These are phyloP conservation scores for Oegoconia quadripuncta DNA, from an alignment of 2,888 invertebrate genomes.

Conservation along the genomic window DNA sequence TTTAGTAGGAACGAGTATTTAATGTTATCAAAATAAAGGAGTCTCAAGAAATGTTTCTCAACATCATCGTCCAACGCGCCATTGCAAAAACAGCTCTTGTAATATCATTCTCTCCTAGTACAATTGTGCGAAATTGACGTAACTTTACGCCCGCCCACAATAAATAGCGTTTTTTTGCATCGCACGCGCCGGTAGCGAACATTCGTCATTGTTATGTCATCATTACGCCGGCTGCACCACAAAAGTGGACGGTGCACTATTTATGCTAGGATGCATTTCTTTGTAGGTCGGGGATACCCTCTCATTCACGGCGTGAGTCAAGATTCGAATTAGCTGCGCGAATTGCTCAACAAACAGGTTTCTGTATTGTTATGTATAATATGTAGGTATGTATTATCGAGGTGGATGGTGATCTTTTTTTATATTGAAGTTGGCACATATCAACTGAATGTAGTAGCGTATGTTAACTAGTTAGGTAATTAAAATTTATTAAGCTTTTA, in stretches of 20 bases:
- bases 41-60: too few species aligned
- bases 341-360: constrained; percentile 47
- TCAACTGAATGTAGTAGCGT: not conserved
- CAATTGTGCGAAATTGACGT: constrained; percentile 76
- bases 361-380: constrained; percentile 21
- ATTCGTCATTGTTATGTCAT: constrained; percentile 65
- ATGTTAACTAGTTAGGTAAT: constrained; percentile 2
- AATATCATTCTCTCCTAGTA: constrained; percentile 58
- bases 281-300: constrained; percentile 71
- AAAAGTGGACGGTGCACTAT: constrained; percentile 56
- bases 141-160: constrained; percentile 59
- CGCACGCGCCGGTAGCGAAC: constrained; percentile 56
- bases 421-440: not conserved
- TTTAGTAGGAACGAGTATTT: too few species aligned
- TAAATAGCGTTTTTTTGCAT: constrained; percentile 50
- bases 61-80: constrained; percentile 31
- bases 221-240: constrained; percentile 62
- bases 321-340: constrained; percentile 39
- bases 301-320: constrained; percentile 34
- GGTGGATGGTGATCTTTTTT: not conserved
- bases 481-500: constrained; percentile 9
- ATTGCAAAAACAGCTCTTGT: constrained; percentile 44
- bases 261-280: constrained; percentile 48
- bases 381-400: not conserved
- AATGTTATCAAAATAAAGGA: too few species aligned